A percentile compares a stretch with the other conserved stretches of the same genome.
phyloP scores from a whole-genome alignment of 1,140 invertebrate species.

The Zaprionus vittiger region DNA sequence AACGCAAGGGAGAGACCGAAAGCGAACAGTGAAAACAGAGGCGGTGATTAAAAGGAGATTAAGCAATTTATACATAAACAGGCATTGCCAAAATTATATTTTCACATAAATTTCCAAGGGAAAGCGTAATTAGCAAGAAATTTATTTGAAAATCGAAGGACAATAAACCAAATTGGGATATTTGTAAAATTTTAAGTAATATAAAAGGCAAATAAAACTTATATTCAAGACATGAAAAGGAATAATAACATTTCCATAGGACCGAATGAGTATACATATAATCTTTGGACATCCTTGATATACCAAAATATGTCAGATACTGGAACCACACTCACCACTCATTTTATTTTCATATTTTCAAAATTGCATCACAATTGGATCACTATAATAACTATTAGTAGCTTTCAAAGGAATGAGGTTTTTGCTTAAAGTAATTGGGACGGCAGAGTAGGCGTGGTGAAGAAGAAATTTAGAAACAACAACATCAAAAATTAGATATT shows the following conservation, averaged over 20 bases:
- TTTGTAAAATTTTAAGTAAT: not conserved
- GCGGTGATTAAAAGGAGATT: conserved; percentile 43
- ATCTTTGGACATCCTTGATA: not conserved
- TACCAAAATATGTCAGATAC: not conserved
- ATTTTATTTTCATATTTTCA: not conserved
- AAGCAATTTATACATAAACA: conserved; percentile 12
- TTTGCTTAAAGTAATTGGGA: no score
- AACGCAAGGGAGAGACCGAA: conserved; percentile 5
- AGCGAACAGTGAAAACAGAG: conserved; percentile 6
- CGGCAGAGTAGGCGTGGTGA: no score
- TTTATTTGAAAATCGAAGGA: not conserved
- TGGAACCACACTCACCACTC: no score
- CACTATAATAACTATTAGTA: no score
- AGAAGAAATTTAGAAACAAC: no score
- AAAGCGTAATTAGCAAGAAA: not conserved
- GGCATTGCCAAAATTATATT: not conserved
- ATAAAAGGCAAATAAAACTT: not conserved
- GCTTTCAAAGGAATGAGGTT: no score
- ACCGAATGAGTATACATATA: no score
- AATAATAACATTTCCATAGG: no score
- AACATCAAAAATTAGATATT: no score
- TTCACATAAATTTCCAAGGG: not conserved
- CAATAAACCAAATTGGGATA: not conserved
- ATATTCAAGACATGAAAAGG: not conserved
- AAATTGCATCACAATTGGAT: not conserved